phyloP scores from a whole-genome alignment of 64 coral and sea anemone species.

The Montipora cactus region DNA sequence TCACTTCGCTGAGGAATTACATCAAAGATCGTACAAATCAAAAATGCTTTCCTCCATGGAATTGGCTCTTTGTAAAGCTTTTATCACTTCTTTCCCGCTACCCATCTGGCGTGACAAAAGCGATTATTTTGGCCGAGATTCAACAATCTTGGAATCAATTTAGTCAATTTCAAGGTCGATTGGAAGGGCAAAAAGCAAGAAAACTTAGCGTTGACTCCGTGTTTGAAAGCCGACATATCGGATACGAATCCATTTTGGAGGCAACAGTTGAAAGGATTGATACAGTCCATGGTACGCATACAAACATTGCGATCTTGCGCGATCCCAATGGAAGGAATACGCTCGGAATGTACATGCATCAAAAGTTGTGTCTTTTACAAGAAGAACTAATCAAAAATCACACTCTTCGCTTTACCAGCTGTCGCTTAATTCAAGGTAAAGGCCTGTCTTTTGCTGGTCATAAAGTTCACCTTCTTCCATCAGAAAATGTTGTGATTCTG shows the following conservation, averaged over 20 bases:
- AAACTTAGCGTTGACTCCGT: conserved; percentile 79
- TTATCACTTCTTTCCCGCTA: conserved; percentile 81
- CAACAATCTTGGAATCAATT: conserved; percentile 88
- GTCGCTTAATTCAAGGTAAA: conserved; percentile 78
- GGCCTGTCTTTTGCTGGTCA: conserved; percentile 34
- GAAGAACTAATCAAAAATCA: conserved; percentile 51
- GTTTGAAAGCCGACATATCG: conserved; percentile 81
- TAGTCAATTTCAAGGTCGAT: conserved; percentile 77
- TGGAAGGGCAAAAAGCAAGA: conserved; percentile 73
- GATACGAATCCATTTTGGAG: conserved; percentile 82
- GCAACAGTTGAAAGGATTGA: conserved; percentile 76
- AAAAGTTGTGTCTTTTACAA: conserved; percentile 88
- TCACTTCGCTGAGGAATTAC: conserved; percentile 81
- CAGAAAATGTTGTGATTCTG: conserved; percentile 87
- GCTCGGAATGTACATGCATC: conserved; percentile 92
- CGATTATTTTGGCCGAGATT: conserved; percentile 92
- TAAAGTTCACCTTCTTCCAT: conserved; percentile 80
- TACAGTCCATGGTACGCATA: conserved; percentile 84
- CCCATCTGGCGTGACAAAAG: conserved; percentile 92
- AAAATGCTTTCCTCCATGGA: conserved; percentile 84
- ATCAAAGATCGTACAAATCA: conserved; percentile 72
- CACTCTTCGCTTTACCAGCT: conserved; percentile 81
- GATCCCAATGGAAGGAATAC: conserved; percentile 67
- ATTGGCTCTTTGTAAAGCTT: conserved; percentile 85
- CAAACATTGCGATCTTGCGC: conserved; percentile 76